Evolutionary conservation across 2,113 vertebrate genomes (phyloP).

Genomic region (Chaenocephalus aceratus): DNA sequence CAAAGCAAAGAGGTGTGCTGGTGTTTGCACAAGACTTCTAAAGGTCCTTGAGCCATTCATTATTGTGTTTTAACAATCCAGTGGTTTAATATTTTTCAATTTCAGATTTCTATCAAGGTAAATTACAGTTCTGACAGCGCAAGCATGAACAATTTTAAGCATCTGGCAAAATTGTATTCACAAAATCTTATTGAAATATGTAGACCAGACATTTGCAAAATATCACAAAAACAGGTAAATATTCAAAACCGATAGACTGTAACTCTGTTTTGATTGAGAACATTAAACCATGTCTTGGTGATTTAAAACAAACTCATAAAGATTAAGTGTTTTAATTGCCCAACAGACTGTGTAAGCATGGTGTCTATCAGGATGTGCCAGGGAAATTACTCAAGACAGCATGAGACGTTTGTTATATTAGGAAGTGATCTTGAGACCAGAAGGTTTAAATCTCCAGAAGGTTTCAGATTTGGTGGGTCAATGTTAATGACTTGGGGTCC

Average conservation of each 20-base stretch:
- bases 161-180: background rate
- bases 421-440: slow-evolving; percentile 32
- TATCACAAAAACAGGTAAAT: background rate
- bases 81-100: background rate
- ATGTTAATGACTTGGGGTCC: slow-evolving; percentile 46
- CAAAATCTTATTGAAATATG: background rate
- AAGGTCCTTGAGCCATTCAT: slow-evolving; percentile 32
- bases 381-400: slow-evolving; percentile 28
- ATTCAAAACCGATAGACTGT: background rate
- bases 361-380: slow-evolving; percentile 16
- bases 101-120: background rate
- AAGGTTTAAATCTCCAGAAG: slow-evolving; percentile 36
- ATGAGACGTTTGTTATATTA: slow-evolving; percentile 31
- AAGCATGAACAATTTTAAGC: background rate
- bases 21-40: slow-evolving; percentile 41
- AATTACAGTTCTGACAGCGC: background rate
- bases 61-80: background rate
- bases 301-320: slow-evolving; percentile 20
- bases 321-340: slow-evolving; percentile 22
- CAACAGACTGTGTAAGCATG: slow-evolving; percentile 19
- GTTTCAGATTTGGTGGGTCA: slow-evolving; percentile 41
- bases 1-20: slow-evolving; percentile 41
- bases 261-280: slow-evolving; percentile 17
- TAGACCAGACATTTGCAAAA: background rate
- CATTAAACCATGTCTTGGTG: slow-evolving; percentile 15